Base-by-base conservation (phyloP, 2,888 invertebrate species). In the Dynastes tityus region DNA sequence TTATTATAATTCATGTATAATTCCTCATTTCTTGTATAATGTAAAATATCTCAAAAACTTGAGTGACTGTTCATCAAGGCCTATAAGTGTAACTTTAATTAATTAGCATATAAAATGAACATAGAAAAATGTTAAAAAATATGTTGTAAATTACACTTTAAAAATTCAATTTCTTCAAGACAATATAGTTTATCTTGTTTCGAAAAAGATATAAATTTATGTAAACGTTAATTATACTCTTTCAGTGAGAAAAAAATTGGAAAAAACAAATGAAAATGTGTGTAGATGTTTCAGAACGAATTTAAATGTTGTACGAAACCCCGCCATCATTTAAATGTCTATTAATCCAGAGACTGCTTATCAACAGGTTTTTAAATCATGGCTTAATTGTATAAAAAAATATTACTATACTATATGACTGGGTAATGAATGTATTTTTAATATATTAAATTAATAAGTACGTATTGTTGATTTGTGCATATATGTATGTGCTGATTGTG, bases 221-320 rank as follows among this genome's bases (percentile, higher is more conserved):
- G 16, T 40, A 49, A 67, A 67, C 22, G 67, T 49, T 67, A 67
- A 45, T 29, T 63, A 49, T 27, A 49, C 49, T 51, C 32, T 22
- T 8, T 45, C 16, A 22, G 4, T 22, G 45, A 67, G 9, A 63
- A 32, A 49, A 32, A 37, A 32, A 32, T 4, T 0, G 5, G 5
- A 37, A 37, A 37, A 37, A 37, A 5, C 0, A 37, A 67, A 49
- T 49, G 22, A 13, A 58, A 22, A 64, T 64, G 55, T 32, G 37
- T 45, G 29, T 68, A 70, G 32, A 70, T 73, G 61, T 73, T 73
- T 61, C 73, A 40, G 40, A 73, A 73, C 45, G 73, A 73, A 73
- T 73, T 73, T 73, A 73, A 61, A 58, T 73, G 73, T 58, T 58
- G 58, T 58, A 73, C 55, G 58, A 73, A 73, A 40, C 58, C 58